Evolutionary conservation across 2,888 invertebrate genomes (phyloP).

Genomic region (Oxyteleia sp.): DNA sequence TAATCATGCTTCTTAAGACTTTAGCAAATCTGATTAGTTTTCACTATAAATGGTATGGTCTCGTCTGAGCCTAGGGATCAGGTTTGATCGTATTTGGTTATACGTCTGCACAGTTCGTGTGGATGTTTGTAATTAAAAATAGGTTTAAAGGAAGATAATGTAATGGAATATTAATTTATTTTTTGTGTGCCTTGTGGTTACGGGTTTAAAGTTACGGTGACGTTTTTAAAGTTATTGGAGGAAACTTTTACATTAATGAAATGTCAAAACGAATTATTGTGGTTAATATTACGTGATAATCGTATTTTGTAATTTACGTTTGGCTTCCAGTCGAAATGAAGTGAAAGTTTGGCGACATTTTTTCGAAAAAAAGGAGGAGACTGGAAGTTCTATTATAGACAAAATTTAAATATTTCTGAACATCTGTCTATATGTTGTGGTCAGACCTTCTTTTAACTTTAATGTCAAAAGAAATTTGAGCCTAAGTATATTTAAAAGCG

Average conservation of each 20-base stretch:
- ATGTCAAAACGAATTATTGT: constrained; percentile 32
- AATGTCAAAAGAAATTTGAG: constrained; percentile 53
- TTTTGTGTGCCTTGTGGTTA: background rate
- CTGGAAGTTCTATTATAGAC: constrained; percentile 21
- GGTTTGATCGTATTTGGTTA: constrained; percentile 20
- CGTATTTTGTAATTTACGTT: constrained; percentile 41
- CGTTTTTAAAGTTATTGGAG: background rate
- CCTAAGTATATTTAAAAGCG: constrained; percentile 31
- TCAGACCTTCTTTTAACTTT: constrained; percentile 33
- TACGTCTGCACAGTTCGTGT: constrained; percentile 7
- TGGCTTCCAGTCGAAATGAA: constrained; percentile 25
- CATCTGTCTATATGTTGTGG: constrained; percentile 63
- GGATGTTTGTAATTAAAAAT: constrained; percentile 14
- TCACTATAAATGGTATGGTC: constrained; percentile 35
- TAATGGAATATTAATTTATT: constrained; percentile 15
- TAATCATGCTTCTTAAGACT: constrained; percentile 8
- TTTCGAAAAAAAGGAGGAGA: constrained; percentile 15
- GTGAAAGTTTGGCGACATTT: constrained; percentile 51
- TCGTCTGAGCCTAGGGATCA: constrained; percentile 16
- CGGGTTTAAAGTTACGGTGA: background rate
- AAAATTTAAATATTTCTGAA: constrained; percentile 59
- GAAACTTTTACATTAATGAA: constrained; percentile 20
- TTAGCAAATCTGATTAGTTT: constrained; percentile 48
- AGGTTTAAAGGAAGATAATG: background rate
- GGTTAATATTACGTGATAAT: constrained; percentile 43